A percentile compares a stretch with the other conserved stretches of the same genome.
phyloP scores from a whole-genome alignment of 1,140 invertebrate species.

The Pseudomyrmex flavicornis region DNA sequence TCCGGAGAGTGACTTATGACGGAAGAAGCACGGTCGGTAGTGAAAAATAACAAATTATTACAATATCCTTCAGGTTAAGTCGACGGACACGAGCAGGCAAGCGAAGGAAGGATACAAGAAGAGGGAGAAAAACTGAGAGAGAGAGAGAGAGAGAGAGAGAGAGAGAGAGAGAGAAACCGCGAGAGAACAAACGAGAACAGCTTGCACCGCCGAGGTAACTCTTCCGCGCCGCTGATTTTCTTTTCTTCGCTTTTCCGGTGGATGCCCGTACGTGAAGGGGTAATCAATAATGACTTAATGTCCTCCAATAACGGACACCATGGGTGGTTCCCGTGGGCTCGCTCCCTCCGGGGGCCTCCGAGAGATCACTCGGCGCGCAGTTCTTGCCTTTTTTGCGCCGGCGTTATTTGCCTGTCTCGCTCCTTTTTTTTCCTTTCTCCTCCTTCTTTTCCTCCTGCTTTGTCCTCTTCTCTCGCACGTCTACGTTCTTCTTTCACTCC shows the following conservation, averaged over 20 bases:
- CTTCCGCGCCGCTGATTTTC: background rate
- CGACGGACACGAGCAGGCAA: constrained; percentile 37
- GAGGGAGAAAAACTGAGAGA: constrained; percentile 1
- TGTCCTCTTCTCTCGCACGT: background rate
- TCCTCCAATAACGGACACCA: constrained; percentile 84
- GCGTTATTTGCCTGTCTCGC: constrained; percentile 78
- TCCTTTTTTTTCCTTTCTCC: constrained; percentile 29
- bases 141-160: constrained; percentile 8
- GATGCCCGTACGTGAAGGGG: constrained; percentile 77
- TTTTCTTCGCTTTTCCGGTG: constrained; percentile 67
- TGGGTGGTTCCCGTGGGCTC: constrained; percentile 79
- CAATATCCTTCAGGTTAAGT: constrained; percentile 67
- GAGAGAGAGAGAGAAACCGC: constrained; percentile 24
- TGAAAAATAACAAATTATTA: constrained; percentile 75
- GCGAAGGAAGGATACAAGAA: background rate
- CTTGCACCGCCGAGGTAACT: constrained; percentile 56
- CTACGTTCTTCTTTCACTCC: constrained; percentile 21
- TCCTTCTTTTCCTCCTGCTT: background rate
- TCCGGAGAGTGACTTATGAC: constrained; percentile 68
- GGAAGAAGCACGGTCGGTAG: constrained; percentile 61
- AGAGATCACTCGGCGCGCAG: constrained; percentile 66
- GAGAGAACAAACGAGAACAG: constrained; percentile 56
- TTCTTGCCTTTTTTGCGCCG: constrained; percentile 71
- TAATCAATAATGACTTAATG: constrained; percentile 85
- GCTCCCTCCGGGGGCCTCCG: constrained; percentile 72